phyloP scores from a whole-genome alignment of 2,797 vertebrate genomes.

The Florisuga fusca region DNA sequence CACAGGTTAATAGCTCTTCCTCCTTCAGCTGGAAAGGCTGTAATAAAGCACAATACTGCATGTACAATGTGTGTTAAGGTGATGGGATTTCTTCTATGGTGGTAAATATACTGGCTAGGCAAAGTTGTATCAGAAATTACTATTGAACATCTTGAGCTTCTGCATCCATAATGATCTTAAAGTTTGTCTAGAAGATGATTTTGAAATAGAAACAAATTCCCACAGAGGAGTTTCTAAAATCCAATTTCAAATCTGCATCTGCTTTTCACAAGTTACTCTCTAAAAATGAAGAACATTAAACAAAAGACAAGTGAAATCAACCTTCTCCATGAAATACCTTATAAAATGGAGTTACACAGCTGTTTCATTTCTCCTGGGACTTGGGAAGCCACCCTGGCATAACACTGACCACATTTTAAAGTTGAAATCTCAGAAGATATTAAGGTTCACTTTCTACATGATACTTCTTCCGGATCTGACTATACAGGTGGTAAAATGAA shows the following conservation, averaged over 20 bases:
- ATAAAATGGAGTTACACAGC: background rate
- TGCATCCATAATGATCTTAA: background rate
- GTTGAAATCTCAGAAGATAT: background rate
- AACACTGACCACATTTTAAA: background rate
- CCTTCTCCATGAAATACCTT: background rate
- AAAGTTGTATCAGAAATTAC: background rate
- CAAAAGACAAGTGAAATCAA: background rate
- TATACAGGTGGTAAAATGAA: background rate
- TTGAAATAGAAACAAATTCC: background rate
- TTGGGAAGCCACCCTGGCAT: background rate
- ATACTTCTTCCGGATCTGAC: background rate
- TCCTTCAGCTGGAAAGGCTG: background rate
- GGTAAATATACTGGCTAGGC: background rate
- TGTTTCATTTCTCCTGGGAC: background rate
- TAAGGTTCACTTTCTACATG: background rate
- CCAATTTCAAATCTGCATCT: background rate
- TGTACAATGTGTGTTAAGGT: background rate
- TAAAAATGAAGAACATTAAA: background rate
- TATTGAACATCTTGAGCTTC: background rate
- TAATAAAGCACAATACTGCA: background rate
- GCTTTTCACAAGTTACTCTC: background rate
- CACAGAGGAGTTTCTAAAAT: background rate
- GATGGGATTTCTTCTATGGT: background rate
- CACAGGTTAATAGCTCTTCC: background rate
- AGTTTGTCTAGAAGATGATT: background rate